Evolutionary conservation across 2,797 vertebrate species (phyloP), one percentile per base, ranked within the genome.

Genomic region (Columba guinea): DNA sequence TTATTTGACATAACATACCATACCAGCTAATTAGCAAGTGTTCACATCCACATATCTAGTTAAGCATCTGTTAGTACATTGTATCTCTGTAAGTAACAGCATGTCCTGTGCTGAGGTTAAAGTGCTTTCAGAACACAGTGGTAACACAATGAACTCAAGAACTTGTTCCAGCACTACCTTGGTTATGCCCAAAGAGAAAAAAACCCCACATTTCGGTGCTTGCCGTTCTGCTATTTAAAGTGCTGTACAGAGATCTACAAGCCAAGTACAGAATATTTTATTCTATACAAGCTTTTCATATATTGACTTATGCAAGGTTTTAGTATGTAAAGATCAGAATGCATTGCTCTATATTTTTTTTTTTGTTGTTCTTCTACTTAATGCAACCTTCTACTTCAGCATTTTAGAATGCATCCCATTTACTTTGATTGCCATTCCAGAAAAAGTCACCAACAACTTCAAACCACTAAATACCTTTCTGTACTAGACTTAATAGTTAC

Each of bases 381-480:
- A 80, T 27, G 4, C 53, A 30, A 41, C 39, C 63, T 87, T n/a
- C 44, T 82, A 44, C 17, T 46, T 87, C 32, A 79, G 18, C 71
- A 78, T 84, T 95, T 95, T 67, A 76, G 51, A 87, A 94, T 22
- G 28, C 13, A 78, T 24, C 23, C 63, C 44, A 52, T 94, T 94
- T 9, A 1, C 55, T 95, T 94, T 90, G 51, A 68, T 52, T 92
- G 58, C 26, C 64, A 49, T 75, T 93, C 76, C 70, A 85, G 70
- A 87, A 94, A 44, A 93, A 96, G 37, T 41, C 51, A 90, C 7
- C 13, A 23, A 69, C 41, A 67, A 34, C 35, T 87, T 91, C 73
- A 34, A 96, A 94, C 73, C 68, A 71, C 69, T 28, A 60, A 87
- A 67, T 49, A 51, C 34, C 12, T 92, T 93, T 95, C 78, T 73